Base-by-base conservation (phyloP, 2,797 vertebrate species). In the Chelon auratus region DNA sequence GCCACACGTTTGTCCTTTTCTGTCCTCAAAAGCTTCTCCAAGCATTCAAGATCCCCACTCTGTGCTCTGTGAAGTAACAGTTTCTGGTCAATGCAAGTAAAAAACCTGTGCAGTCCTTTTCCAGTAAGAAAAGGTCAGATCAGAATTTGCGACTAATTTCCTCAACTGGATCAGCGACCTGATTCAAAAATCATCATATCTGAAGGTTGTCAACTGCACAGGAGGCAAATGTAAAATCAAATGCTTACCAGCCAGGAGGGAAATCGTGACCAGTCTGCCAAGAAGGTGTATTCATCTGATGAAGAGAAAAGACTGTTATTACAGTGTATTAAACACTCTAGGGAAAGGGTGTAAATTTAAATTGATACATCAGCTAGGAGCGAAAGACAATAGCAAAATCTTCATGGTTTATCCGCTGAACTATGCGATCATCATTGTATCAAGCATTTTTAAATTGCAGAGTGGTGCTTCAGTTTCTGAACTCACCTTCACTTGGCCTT, bases 361-460 rank as follows among this genome's bases (percentile, higher is more conserved):
- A 1, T 3, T 2, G 79, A 95, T 93, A 94, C 95, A 87, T 97
- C 96, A 97, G 96, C 79, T 89, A 96, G 95, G 94, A 95, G 95
- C 93, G 87, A 96, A 96, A 96, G 94, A 96, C 85, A 20, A 73
- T 5, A 7, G 3, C 2, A 9, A 22, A 13, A 20, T 82, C 86
- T 6, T 90, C 96, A 96, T 0, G 0, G 67, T 63, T 18, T 54
- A 85, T 97, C 96, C 83, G 96, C 79, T 97, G 96, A 97, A 97
- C 96, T 96, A 94, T 93, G 87, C 78, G 0, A 1, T 96, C 96
- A 97, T 97, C 96, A 97, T 39, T 70, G 89, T 87, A 94, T 78
- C 84, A 50, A 1, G 13, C 0, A 9, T 20, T 0, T 14, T 10
- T 7, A 4, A 22, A 12, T 3, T 30, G 0, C 8, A 18, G 10